Evolutionary conservation across 1,140 invertebrate species (phyloP).

Genomic region (Scaptomyza hsui): DNA sequence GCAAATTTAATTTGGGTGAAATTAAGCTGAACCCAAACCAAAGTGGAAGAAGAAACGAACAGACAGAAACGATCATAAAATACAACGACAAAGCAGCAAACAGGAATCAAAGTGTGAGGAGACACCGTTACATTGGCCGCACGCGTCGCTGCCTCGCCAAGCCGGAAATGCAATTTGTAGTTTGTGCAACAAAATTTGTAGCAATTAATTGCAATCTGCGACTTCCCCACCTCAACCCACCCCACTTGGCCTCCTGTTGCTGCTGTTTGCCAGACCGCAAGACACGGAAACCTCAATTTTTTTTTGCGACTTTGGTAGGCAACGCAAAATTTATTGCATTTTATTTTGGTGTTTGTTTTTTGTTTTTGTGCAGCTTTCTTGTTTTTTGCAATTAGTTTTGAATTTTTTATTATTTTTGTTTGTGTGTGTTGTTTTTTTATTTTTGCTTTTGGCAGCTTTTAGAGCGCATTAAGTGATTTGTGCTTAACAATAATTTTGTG

Average conservation of each 20-base stretch:
- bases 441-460: slow-evolving; percentile 41
- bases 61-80: slow-evolving; percentile 60
- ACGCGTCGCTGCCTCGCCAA: slow-evolving; percentile 63
- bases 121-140: slow-evolving; percentile 33
- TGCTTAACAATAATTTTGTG: slow-evolving; percentile 69
- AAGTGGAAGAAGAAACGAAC: slow-evolving; percentile 7
- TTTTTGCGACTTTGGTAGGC: slow-evolving; percentile 36
- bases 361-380: not conserved
- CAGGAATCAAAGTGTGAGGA: not conserved
- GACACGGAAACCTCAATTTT: slow-evolving; percentile 75
- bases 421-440: slow-evolving; percentile 5
- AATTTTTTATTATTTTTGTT: slow-evolving; percentile 21
- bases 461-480: slow-evolving; percentile 73
- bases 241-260: not conserved
- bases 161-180: slow-evolving; percentile 79
- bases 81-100: not conserved
- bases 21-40: slow-evolving; percentile 42
- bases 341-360: slow-evolving; percentile 37
- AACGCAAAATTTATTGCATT: slow-evolving; percentile 75
- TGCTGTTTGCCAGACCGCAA: slow-evolving; percentile 66
- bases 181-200: slow-evolving; percentile 75
- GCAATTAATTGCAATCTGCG: slow-evolving; percentile 69
- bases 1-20: slow-evolving; percentile 74
- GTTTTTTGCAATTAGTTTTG: slow-evolving; percentile 39
- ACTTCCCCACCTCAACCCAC: slow-evolving; percentile 14